Base-by-base conservation (phyloP, 2,113 vertebrate genomes). In the Barbus barbus region DNA sequence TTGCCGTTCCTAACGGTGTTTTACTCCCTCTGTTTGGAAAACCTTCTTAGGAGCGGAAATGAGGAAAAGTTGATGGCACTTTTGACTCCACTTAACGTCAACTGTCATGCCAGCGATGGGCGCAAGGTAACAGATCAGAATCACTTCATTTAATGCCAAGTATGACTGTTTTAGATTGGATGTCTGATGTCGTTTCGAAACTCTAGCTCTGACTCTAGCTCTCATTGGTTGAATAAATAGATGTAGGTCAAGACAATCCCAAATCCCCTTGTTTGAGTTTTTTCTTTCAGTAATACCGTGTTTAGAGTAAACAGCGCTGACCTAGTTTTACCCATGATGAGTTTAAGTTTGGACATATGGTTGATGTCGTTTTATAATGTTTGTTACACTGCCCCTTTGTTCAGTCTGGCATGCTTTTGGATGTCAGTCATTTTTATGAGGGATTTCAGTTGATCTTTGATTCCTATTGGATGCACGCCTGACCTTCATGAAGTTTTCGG, bases 1-100 rank as follows among this genome's bases (percentile, higher is more conserved):
- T 33, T 60, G 26, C 5, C 11, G 41, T 77, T 69, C 33, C 38
- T 58, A 9, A 0, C 89, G 14, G 84, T 1, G 73, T 90, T 87
- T 77, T 22, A 33, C 28, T 65, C 31, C 46, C 8, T 78, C n/a
- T 73, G 53, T 86, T 71, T 67, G 46, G 20, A 69, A 65, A 71
- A 61, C 28, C 78, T 77, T 81, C 88, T 44, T 90, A 99, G 98
- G 94, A 99, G 98, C 86, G 98, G 98, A 91, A 99, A 99, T 94
- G 98, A 99, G 93, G 98, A 99, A 92, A 99, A 99, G 94, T 95
- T 99, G 89, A 99, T 99, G 98, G 98, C 98, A 83, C 94, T 99
- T 93, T 95, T 99, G 91, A 99, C 98, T 58, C 97, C 98, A 83
- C 92, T 99, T 89, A 99, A 99, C 90, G 98, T 99, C 91, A 99